A percentile compares a stretch with the other conserved stretches of the same genome.
Evolutionary conservation across 2,888 invertebrate genomes (phyloP).

Genomic region (Anodontia alba): DNA sequence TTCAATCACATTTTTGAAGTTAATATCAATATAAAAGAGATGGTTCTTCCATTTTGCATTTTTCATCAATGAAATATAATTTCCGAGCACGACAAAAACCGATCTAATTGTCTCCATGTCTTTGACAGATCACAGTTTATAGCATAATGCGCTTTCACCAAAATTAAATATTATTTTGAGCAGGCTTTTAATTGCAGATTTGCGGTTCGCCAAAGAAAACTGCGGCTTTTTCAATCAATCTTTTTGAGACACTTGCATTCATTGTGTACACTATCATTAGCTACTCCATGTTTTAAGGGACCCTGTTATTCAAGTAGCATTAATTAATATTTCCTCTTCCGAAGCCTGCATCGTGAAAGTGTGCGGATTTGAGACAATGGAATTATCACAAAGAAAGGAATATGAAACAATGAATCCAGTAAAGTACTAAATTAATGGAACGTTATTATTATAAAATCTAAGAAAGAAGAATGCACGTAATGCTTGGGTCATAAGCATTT

Average conservation of each 20-base stretch:
- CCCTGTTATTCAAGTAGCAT: neutral
- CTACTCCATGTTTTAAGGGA: neutral
- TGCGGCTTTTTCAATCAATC: neutral
- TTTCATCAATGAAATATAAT: slow-evolving; percentile 16
- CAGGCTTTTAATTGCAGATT: slow-evolving; percentile 2
- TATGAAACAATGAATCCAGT: neutral
- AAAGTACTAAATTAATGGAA: neutral
- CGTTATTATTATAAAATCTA: neutral
- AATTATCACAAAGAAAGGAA: neutral
- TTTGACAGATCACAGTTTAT: slow-evolving; percentile 13
- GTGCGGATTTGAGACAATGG: neutral
- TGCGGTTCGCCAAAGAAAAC: neutral
- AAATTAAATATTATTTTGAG: slow-evolving; percentile 18
- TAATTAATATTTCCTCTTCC: neutral
- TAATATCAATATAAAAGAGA: slow-evolving; percentile 9
- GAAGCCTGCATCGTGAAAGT: neutral
- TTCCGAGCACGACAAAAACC: slow-evolving; percentile 14
- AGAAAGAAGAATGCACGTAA: no score
- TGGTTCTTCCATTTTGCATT: neutral
- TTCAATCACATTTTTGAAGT: slow-evolving; percentile 2
- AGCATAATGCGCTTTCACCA: neutral
- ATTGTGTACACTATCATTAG: slow-evolving; percentile 1
- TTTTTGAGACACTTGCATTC: neutral
- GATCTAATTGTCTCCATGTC: neutral
- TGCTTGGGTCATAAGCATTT: no score